Evolutionary conservation across 1,140 invertebrate species (phyloP).

Genomic region (Diorhabda elongata): DNA sequence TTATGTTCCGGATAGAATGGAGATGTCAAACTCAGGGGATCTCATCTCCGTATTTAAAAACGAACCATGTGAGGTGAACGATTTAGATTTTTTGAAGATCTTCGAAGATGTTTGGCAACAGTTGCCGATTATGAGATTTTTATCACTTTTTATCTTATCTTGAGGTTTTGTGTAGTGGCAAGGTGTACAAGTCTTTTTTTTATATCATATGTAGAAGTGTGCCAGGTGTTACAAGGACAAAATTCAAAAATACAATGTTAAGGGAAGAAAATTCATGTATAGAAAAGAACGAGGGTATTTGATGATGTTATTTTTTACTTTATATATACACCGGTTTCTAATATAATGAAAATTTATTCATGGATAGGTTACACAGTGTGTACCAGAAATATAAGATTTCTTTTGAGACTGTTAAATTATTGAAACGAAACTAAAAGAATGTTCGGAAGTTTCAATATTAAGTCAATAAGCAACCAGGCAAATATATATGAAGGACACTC

Average conservation of each 20-base stretch:
- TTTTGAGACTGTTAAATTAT: too few species aligned
- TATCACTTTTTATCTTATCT: constrained; percentile 5
- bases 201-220: neutral
- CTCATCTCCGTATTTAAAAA: constrained; percentile 10
- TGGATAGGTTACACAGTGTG: too few species aligned
- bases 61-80: neutral
- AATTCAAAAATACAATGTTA: neutral
- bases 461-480: too few species aligned
- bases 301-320: too few species aligned
- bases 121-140: constrained; percentile 11
- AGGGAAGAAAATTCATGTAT: too few species aligned
- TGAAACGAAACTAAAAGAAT: too few species aligned
- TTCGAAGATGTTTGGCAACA: constrained; percentile 16
- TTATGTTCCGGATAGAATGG: constrained; percentile 34
- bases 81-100: constrained; percentile 8
- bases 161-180: neutral
- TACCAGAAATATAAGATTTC: too few species aligned
- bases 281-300: too few species aligned
- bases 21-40: constrained; percentile 42
- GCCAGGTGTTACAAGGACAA: constrained; percentile 5
- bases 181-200: constrained; percentile 2
- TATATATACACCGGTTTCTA: too few species aligned
- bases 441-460: too few species aligned
- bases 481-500: too few species aligned
- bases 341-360: too few species aligned